phyloP scores from a whole-genome alignment of 2,113 vertebrate genomes.

The Lutjanus erythropterus region DNA sequence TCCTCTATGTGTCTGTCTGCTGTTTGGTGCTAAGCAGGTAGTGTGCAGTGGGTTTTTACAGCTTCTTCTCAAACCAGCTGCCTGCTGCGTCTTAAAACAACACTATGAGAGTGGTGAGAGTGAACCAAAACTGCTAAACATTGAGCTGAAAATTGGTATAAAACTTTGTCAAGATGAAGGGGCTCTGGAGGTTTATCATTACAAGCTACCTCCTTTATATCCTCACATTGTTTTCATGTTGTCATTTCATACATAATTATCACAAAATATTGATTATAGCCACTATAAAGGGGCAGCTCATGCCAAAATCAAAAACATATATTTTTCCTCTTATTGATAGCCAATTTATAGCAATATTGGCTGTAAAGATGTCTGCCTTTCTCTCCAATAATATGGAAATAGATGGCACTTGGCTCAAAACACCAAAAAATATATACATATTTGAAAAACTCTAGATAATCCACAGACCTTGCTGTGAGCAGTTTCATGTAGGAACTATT shows the following conservation, averaged over 20 bases:
- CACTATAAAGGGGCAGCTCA: background rate
- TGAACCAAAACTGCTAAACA: too few species aligned
- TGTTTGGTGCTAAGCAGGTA: background rate
- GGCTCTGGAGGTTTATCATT: background rate
- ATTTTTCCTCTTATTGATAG: too few species aligned
- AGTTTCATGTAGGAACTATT: too few species aligned
- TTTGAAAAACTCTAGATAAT: too few species aligned
- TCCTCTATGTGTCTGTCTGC: background rate
- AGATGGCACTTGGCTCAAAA: too few species aligned
- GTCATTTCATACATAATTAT: background rate
- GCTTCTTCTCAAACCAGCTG: background rate
- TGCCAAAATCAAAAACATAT: too few species aligned
- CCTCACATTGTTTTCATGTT: background rate
- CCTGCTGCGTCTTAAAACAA: background rate
- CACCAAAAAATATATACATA: too few species aligned
- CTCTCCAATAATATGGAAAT: too few species aligned
- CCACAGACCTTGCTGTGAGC: too few species aligned
- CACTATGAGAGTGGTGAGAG: background rate
- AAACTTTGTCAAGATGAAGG: background rate
- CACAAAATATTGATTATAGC: background rate
- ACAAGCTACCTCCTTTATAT: background rate
- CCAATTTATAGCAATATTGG: too few species aligned
- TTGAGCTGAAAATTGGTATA: background rate
- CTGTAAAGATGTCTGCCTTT: too few species aligned
- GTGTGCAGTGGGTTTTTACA: background rate